A percentile compares a stretch with the other conserved stretches of the same genome.
Conservation (phyloP, 2,888 invertebrate genomes). For the Nycteola revayana region DNA sequence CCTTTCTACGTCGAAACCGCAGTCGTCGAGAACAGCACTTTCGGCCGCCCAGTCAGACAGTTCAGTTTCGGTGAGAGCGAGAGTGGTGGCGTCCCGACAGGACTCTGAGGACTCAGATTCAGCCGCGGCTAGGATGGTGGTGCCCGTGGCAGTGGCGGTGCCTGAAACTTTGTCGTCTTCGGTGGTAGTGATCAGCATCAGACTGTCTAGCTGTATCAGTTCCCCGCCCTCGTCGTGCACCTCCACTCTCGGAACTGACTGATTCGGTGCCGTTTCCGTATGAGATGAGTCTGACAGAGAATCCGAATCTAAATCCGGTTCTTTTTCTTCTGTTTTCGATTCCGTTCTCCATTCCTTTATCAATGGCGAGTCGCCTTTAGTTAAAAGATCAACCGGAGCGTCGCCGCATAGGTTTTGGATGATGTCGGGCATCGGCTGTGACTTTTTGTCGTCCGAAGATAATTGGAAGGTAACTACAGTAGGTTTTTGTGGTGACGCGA, state of each 20-base stretch:
- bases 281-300: slow-evolving; percentile 73
- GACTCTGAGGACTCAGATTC: slow-evolving; percentile 84
- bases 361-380: slow-evolving; percentile 55
- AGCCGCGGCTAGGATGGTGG: slow-evolving; percentile 56
- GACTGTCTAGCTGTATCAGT: slow-evolving; percentile 83
- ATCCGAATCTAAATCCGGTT: slow-evolving; percentile 83
- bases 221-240: slow-evolving; percentile 88
- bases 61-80: slow-evolving; percentile 91
- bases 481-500: slow-evolving; percentile 41
- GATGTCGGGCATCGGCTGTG: slow-evolving; percentile 83
- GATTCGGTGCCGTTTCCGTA: slow-evolving; percentile 61
- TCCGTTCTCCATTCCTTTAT: slow-evolving; percentile 73
- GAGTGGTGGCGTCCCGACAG: slow-evolving; percentile 86
- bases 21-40: slow-evolving; percentile 89
- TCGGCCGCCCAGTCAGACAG: slow-evolving; percentile 95
- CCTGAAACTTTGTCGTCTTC: slow-evolving; percentile 56
- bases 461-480: slow-evolving; percentile 51
- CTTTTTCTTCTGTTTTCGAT: slow-evolving; percentile 62
- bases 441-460: slow-evolving; percentile 60
- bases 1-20: slow-evolving; percentile 72
- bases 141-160: slow-evolving; percentile 64
- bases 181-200: slow-evolving; percentile 70
- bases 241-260: slow-evolving; percentile 86
- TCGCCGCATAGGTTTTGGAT: slow-evolving; percentile 68
- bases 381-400: slow-evolving; percentile 66